phyloP scores from a whole-genome alignment of 1,140 invertebrate genomes.

The Elymnias hypermnestra region DNA sequence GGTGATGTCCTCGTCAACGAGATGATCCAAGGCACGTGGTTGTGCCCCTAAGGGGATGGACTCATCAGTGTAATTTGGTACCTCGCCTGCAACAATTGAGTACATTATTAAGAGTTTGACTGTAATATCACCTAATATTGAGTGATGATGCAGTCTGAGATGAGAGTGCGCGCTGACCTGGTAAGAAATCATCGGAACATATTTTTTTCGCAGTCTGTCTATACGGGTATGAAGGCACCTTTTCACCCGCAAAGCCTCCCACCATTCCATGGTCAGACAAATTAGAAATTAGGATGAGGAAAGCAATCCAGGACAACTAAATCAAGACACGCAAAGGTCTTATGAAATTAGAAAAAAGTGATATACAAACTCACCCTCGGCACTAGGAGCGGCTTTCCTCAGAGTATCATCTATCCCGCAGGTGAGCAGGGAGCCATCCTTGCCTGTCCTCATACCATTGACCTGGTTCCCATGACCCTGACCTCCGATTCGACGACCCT shows the following conservation, averaged over 20 bases:
- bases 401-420: conserved; percentile 94
- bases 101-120: too few species aligned
- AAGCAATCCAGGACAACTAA: too few species aligned
- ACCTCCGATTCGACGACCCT: conserved; percentile 87
- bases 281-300: too few species aligned
- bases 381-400: conserved; percentile 80
- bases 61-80: conserved; percentile 78
- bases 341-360: not conserved
- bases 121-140: too few species aligned
- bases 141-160: too few species aligned
- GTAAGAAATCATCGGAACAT: too few species aligned
- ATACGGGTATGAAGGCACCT: too few species aligned
- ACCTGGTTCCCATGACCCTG: conserved; percentile 96
- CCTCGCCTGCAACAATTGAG: conserved; percentile 38
- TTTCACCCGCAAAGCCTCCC: too few species aligned
- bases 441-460: conserved; percentile 87
- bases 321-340: not conserved
- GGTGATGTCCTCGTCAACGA: conserved; percentile 81
- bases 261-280: too few species aligned
- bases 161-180: too few species aligned
- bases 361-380: conserved; percentile 36
- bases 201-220: too few species aligned
- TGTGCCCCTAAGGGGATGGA: conserved; percentile 91
- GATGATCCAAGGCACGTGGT: conserved; percentile 89
- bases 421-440: conserved; percentile 86